Conservation (phyloP, 1,140 invertebrate genomes). For the Drosophila baimaii region DNA sequence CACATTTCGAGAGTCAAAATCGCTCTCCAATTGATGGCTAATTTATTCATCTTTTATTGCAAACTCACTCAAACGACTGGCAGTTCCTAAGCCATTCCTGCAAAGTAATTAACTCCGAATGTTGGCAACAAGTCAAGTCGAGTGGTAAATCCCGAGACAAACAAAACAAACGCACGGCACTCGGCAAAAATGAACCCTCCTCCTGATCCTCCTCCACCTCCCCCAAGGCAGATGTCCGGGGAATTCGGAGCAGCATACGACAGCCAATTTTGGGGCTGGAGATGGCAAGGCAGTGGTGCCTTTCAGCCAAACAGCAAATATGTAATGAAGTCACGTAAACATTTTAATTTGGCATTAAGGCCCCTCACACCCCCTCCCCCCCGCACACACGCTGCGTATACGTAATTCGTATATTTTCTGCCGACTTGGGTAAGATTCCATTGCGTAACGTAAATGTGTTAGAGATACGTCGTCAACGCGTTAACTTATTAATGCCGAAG, state of each 20-base stretch:
- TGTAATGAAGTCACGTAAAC: constrained; percentile 79
- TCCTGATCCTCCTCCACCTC: no score
- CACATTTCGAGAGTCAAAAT: not conserved
- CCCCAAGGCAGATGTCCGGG: not conserved
- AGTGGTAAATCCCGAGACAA: constrained; percentile 35
- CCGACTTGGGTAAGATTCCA: constrained; percentile 27
- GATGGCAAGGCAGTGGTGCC: not conserved
- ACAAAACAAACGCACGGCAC: constrained; percentile 18
- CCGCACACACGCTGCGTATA: constrained; percentile 17
- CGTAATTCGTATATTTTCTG: constrained; percentile 29
- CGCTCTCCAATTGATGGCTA: constrained; percentile 14
- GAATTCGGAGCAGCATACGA: constrained; percentile 1
- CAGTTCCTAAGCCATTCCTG: constrained; percentile 19
- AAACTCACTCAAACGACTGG: constrained; percentile 15
- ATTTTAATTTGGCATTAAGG: constrained; percentile 79
- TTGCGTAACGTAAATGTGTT: constrained; percentile 48
- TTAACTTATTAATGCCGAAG: constrained; percentile 45
- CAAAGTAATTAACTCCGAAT: constrained; percentile 38
- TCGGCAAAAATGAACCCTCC: constrained; percentile 3
- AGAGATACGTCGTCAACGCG: constrained; percentile 30
- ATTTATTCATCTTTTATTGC: constrained; percentile 36
- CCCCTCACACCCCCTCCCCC: not conserved
- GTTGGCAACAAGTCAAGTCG: constrained; percentile 52
- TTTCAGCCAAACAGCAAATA: constrained; percentile 36
- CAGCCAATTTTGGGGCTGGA: constrained; percentile 9